Evolutionary conservation across 1,140 invertebrate species (phyloP), one percentile per base, ranked within the genome.

Genomic region (Lamellibrachia luymesi): DNA sequence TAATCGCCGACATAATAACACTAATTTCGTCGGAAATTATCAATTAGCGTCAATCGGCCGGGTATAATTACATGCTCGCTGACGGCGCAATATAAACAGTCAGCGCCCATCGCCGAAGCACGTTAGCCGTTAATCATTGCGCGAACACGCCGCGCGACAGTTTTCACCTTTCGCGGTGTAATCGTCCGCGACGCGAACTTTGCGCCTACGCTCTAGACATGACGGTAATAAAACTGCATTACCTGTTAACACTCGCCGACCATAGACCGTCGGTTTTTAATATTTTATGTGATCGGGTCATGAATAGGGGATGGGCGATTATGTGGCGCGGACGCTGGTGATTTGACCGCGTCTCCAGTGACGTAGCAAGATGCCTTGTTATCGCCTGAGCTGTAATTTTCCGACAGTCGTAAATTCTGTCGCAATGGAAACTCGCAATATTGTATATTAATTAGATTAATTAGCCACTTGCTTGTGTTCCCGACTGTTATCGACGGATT

Each of bases 11-110:
- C 64, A 80, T 80, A 80, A 80, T 80, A 80, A 80, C 25, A 80
- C 64, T 80, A 80, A 80, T 80, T 80, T 80, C 64, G 64, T 80
- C 64, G 64, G 64, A 80, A 80, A 80, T 80, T 80, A 80, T 80
- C 64, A 80, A 80, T 80, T 80, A 80, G 64, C 64, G 17, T 80
- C 64, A 80, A 80, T 80, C 64, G 64, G 4, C 64, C 64, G 64
- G 13, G 64, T 80, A 17, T 80, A 80, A 80, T 80, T 80, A 80
- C 25, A 22, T 22, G 64, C 64, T 80, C 7, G 64, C 64, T 6
- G 64, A 22, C 64, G 64, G 64, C 4, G 64, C 64, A 8, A 80
- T 80, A 80, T 80, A 80, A 80, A 80, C 64, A 80, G 64, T 2
- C 64, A 80, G 64, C 64, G 13, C 64, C 13, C 1, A 80, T 13